Percentiles rank a stretch among this genome's conserved stretches.
phyloP scores from a whole-genome alignment of 2,888 invertebrate species.

The Priocnemis perturbator region DNA sequence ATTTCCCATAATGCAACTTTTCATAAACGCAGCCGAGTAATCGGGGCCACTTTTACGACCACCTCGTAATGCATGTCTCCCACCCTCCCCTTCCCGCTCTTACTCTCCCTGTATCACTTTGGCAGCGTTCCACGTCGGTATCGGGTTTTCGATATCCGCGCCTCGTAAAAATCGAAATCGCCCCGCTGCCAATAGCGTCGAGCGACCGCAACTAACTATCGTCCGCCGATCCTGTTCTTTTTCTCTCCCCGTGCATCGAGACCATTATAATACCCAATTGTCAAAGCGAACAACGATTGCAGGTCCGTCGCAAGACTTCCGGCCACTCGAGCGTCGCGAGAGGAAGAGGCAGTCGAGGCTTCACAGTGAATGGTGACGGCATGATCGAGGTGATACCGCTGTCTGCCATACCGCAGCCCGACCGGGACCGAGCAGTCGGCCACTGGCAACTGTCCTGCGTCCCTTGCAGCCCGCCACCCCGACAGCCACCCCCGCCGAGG shows the following conservation, averaged over 20 bases:
- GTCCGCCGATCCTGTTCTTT: not conserved
- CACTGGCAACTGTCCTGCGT: slow-evolving; percentile 72
- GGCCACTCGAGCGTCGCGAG: slow-evolving; percentile 27
- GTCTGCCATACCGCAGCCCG: slow-evolving; percentile 78
- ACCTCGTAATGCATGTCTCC: too few species aligned
- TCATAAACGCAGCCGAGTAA: not conserved
- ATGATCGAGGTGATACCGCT: slow-evolving; percentile 81
- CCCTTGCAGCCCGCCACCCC: slow-evolving; percentile 65
- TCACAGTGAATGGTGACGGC: slow-evolving; percentile 58
- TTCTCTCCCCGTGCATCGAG: not conserved
- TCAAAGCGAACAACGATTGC: slow-evolving; percentile 14
- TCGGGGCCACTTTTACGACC: not conserved
- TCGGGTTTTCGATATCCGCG: not conserved
- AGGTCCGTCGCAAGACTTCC: slow-evolving; percentile 55
- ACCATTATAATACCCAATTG: not conserved
- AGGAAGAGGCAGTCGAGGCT: slow-evolving; percentile 41
- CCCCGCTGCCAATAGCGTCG: not conserved
- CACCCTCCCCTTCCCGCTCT: not conserved
- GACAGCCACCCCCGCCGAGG: slow-evolving; percentile 18
- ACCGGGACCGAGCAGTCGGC: slow-evolving; percentile 54
- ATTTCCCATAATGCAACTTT: not conserved
- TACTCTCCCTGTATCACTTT: slow-evolving; percentile 7
- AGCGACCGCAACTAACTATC: not conserved
- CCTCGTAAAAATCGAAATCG: not conserved
- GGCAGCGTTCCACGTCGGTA: slow-evolving; percentile 23